Evolutionary conservation across 2,797 vertebrate species (phyloP), one percentile per base, ranked within the genome.

Genomic region (Sparus aurata): DNA sequence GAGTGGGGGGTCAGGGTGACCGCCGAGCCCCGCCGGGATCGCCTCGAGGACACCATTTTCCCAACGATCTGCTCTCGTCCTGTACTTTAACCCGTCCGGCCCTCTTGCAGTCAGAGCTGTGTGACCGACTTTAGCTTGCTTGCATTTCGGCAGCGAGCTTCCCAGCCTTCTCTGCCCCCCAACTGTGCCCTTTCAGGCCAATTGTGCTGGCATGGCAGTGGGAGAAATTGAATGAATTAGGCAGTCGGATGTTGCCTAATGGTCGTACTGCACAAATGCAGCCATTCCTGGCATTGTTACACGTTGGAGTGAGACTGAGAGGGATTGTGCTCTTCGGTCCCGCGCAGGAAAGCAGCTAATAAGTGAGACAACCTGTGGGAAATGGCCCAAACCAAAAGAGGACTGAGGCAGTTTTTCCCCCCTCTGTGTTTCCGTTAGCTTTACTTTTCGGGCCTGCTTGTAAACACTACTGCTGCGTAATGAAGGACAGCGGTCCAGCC

Each of bases 311-410:
- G 84, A 81, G 86, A 91, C 89, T 89, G 90, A 90, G 87, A 82
- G 86, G 82, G 89, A 86, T 91, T 92, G 90, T 92, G 88, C 87
- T 87, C 78, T 61, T 80, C 11, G 80, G 75, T 83, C 81, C 79
- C 50, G 82, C 10, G 72, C 85, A 87, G 85, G 85, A 86, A 90
- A 85, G 75, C 85, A 72, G 85, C 86, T 83, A 87, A 87, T 87
- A 92, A 88, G 87, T 87, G 82, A 87, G 83, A 82, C 85, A 88
- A 91, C 88, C 91, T 89, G 90, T 87, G 92, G 91, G 87, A 90
- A 84, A 91, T 41, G 5, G 78, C 79, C 79, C 81, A 83, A 87
- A 83, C 69, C 75, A 52, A 79, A 69, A 76, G 69, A 80, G 63
- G 79, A 70, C 43, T 46, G 77, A 86, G 74, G 77, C 46, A 63